A percentile compares a stretch with the other conserved stretches of the same genome.
Evolutionary conservation across 2,113 vertebrate genomes (phyloP).

Genomic region (Lophochroa leadbeateri): DNA sequence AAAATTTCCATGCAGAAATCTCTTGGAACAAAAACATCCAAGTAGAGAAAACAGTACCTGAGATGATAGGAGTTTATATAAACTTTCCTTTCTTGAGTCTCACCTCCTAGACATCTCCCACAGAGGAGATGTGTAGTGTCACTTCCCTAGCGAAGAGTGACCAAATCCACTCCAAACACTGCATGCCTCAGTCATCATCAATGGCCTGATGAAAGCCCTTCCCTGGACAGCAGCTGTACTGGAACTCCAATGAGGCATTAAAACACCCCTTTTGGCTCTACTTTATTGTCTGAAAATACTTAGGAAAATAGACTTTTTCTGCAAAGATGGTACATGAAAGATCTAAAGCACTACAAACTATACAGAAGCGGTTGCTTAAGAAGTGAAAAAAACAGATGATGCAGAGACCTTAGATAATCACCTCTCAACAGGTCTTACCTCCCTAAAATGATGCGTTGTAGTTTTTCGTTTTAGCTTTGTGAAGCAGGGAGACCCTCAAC

Average conservation of each 20-base stretch:
- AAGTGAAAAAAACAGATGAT: neutral
- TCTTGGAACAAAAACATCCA: neutral
- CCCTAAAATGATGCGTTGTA: neutral
- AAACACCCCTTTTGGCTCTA: neutral
- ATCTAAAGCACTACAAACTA: neutral
- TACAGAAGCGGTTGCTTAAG: neutral
- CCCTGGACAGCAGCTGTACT: neutral
- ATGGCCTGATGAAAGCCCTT: neutral
- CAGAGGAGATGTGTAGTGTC: neutral
- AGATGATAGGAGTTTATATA: neutral
- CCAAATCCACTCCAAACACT: neutral
- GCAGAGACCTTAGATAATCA: neutral
- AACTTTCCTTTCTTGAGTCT: neutral
- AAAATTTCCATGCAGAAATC: neutral
- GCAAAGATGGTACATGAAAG: neutral
- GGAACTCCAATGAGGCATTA: neutral
- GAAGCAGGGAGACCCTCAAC: neutral
- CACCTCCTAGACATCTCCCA: neutral
- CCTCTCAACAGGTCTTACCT: neutral
- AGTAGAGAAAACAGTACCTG: neutral
- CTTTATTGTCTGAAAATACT: neutral
- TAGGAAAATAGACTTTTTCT: neutral
- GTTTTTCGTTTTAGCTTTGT: neutral
- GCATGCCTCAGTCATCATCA: neutral
- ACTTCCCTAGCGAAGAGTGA: neutral